Conservation (phyloP, 2,888 invertebrate species). For the Elegia similella region DNA sequence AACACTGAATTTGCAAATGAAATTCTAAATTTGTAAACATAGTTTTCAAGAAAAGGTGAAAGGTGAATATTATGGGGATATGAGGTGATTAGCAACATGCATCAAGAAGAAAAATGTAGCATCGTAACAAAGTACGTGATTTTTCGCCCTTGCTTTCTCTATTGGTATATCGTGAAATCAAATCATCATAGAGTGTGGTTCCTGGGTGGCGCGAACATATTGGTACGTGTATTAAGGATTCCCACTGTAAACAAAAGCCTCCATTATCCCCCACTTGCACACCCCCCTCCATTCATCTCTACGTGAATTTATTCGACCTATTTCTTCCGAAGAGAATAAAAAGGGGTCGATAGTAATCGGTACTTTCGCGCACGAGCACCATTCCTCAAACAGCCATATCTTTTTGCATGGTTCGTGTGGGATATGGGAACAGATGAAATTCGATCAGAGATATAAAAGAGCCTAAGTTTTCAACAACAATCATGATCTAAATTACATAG, state of each 20-base stretch:
- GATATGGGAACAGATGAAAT: not conserved
- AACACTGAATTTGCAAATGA: too few species aligned
- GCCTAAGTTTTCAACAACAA: not conserved
- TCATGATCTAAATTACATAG: too few species aligned
- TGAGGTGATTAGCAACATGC: too few species aligned
- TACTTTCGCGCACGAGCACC: not conserved
- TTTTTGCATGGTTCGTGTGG: constrained; percentile 2
- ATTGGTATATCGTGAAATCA: too few species aligned
- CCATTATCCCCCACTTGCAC: not conserved
- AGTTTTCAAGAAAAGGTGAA: too few species aligned
- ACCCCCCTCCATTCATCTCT: not conserved
- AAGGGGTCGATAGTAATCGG: not conserved
- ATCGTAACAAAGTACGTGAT: too few species aligned
- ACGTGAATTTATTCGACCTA: not conserved
- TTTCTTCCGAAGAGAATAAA: not conserved
- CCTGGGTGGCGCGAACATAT: too few species aligned
- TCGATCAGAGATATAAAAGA: not conserved
- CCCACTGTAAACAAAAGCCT: not conserved
- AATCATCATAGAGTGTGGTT: too few species aligned
- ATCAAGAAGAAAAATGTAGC: too few species aligned
- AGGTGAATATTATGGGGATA: too few species aligned
- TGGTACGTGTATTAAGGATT: not conserved
- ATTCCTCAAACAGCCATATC: not conserved
- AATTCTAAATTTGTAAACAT: too few species aligned
- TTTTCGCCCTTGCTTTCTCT: too few species aligned